Evolutionary conservation across 2,797 vertebrate species (phyloP), one percentile per base, ranked within the genome.

Genomic region (Melanotaenia boesemani): DNA sequence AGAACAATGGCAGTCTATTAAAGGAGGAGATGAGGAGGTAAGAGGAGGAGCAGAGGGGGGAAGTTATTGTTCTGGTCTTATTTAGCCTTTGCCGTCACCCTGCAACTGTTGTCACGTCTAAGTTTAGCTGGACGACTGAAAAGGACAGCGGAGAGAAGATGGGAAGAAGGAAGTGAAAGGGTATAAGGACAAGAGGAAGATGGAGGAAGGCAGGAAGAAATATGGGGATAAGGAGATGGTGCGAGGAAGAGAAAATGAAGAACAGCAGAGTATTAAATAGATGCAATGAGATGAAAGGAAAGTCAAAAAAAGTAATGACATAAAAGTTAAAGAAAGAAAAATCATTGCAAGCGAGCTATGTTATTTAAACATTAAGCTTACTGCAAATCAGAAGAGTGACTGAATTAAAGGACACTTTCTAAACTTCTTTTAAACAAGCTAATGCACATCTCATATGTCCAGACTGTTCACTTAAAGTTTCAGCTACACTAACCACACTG

Each of bases 31-130:
- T 63, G 78, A 59, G 67, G 75, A 75, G 79, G 66, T 70, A 81
- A 80, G 63, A 65, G 52, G 65, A 70, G 68, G 81, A 30, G 44
- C 58, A 54, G 37, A 24, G 54, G 76, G 65, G 80, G 59, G 34
- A 26, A 34, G 83, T 88, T 90, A 92, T 94, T 93, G 93, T 94
- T 88, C 90, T 91, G 82, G 76, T 89, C 89, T 85, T 88, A 91
- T 94, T 94, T 94, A 94, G 92, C 84, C 79, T 75, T 88, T 80
- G 86, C 90, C 91, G 91, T 94, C 91, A 92, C 88, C 86, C 86
- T 91, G 92, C 91, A 94, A 94, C 94, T 95, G 94, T 93, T 94
- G 92, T 94, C 93, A 93, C 90, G 76, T 94, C 94, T 95, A 95
- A 94, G 88, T 94, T 93, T 94, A 94, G 92, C 86, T 8, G 71